Base-by-base conservation (phyloP, 1,140 invertebrate genomes). In the Sogatella furcifera region DNA sequence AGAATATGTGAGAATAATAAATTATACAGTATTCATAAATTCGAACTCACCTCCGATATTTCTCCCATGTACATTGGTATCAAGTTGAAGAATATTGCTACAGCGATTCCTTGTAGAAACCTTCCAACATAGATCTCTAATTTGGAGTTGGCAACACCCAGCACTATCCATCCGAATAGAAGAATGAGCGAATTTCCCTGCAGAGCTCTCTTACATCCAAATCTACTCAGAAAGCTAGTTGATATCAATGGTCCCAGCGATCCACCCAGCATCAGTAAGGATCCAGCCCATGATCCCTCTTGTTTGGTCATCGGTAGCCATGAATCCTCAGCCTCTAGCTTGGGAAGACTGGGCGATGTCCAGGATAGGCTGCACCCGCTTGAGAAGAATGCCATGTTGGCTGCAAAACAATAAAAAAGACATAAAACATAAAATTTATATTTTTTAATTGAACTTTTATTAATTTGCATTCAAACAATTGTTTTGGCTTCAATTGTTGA, bases 321-420 rank as follows among this genome's bases (percentile, higher is more conserved):
- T 13, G 46, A 24, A 14, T 57, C 44, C 13, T 53, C 11, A 1
- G 63, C 64, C 46, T 76, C 69, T 9, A 89, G 69, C 68, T 82
- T 83, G 1, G 79, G 74, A 8, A 81, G 74, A 9, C 83, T 73
- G 0, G 88, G 86, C 9, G 87, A 89, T 0, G 85, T 86, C 86
- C 88, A 91, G 44, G 82, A 85, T 65, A 88, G 73, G 49, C 77
- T 78, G 46, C 80, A 81, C 19, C 86, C 86, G 19, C 80, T 77
- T 0, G 80, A 77, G 19, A 83, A 75, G 9, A 83, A 79, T 56
- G 78, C 79, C 49, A 89, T 71, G 69, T 88, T 89, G 19, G 77
- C 87, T 89, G 71, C 15, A 67, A 77, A 49, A 38, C 2, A 4
- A 28, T 28, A 6, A 6, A 28, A 28, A n/a, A n/a, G n/a, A n/a